These are phyloP conservation scores for Caenorhabditis brenneri DNA, from an alignment of 1,140 invertebrate genomes.

Conservation along the genomic window DNA sequence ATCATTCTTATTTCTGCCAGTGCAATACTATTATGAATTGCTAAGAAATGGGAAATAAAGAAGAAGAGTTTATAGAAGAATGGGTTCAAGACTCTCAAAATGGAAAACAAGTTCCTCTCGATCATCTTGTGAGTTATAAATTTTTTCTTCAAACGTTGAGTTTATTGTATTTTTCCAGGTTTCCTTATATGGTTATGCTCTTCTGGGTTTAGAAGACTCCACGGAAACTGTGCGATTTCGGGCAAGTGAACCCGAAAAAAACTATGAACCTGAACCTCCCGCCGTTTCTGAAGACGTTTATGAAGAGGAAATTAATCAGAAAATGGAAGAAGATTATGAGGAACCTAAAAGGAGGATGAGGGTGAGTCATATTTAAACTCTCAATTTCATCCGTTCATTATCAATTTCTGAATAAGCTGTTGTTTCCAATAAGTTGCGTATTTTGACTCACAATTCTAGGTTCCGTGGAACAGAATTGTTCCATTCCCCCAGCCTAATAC, in stretches of 20 bases:
- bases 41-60: background rate
- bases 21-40: background rate
- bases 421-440: too few relatives aligned
- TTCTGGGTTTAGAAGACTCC: background rate
- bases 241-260: background rate
- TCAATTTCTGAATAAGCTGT: too few relatives aligned
- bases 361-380: background rate
- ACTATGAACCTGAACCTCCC: background rate
- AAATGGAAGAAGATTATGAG: background rate
- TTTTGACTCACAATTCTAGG: too few relatives aligned
- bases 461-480: too few relatives aligned
- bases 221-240: background rate
- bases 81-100: conserved; percentile 19
- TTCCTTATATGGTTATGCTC: conserved; percentile 16
- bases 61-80: conserved; percentile 15
- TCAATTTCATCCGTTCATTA: too few relatives aligned
- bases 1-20: too few relatives aligned
- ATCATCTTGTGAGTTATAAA: background rate
- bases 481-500: too few relatives aligned
- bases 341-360: background rate
- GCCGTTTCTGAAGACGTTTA: background rate
- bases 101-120: background rate
- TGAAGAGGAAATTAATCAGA: background rate
- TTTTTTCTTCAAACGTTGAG: background rate
- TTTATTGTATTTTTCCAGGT: background rate